Percentiles rank a stretch among this genome's conserved stretches.
Conservation (phyloP, 2,888 invertebrate genomes). For the Lasioglossum leucozonium region DNA sequence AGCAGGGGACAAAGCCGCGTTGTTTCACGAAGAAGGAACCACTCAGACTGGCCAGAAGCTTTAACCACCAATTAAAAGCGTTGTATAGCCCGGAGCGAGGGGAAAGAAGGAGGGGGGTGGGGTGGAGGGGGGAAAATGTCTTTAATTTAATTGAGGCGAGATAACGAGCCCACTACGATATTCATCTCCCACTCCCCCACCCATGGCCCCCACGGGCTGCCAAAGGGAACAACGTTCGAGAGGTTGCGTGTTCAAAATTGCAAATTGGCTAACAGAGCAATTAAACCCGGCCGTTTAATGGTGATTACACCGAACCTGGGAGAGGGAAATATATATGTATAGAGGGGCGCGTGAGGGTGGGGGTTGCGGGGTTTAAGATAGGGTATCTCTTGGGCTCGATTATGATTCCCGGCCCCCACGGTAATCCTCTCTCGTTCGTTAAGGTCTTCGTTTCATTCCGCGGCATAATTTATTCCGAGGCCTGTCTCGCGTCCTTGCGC, state of each 20-base stretch:
- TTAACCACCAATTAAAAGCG: conserved; percentile 13
- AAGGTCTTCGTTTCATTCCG: conserved; percentile 21
- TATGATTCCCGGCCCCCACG: conserved; percentile 9
- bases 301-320: background rate
- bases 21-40: conserved; percentile 10
- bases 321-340: background rate
- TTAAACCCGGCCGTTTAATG: conserved; percentile 28
- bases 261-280: conserved; percentile 37
- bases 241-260: conserved; percentile 26
- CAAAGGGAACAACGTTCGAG: background rate
- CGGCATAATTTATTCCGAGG: conserved; percentile 37
- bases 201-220: background rate
- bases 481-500: conserved; percentile 26
- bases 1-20: background rate
- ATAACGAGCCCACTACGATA: conserved; percentile 35
- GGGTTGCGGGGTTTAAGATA: background rate
- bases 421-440: conserved; percentile 10
- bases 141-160: conserved; percentile 35
- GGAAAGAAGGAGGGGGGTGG: too few species aligned
- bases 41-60: background rate
- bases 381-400: conserved; percentile 1
- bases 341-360: background rate
- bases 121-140: background rate
- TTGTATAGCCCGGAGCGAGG: background rate
- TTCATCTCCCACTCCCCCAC: too few species aligned